Base-by-base conservation (phyloP, 2,113 vertebrate genomes). In the Gymnobelideus leadbeateri region DNA sequence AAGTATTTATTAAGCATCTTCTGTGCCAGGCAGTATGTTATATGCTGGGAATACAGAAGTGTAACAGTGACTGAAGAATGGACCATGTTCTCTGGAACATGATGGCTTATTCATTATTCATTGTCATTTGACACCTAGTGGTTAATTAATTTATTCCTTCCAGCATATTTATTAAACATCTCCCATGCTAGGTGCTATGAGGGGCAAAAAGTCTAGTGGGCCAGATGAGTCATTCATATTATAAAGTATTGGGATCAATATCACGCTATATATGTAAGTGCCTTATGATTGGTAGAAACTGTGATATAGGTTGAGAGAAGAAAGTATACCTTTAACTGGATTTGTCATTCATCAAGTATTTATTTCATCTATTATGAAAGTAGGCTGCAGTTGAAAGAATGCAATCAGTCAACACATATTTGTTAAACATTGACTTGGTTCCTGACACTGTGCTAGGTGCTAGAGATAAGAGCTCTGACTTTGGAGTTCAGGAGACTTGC, bases 361-460 rank as follows among this genome's bases (percentile, higher is more conserved):
- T 77, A 77, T 77, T 77, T 77, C 61, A n/a, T 77, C 37, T 77
- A 19, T 37, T 16, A 1, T 19, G 61, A 77, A 77, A 77, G 14
- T 77, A n/a, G 61, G 6, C 10, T 77, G 31, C 37, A n/a, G 14
- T 19, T n/a, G 37, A 77, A 31, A 68, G 14, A 37, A 77, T 19
- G 14, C 5, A 77, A 21, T n/a, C 57, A 94, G 8, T 37, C 61
- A 94, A 11, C 49, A 94, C 52, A 94, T 89, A 94, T 94, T 77
- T 95, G 84, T 12, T 28, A 8, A 91, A 8, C 19, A 94, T 84
- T 51, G 89, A 21, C 0, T 31, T 94, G 37, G 31, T 68, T 37
- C 61, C 31, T 37, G 37, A 68, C 12, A 37, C 12, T 19, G 57
- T 31, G 12, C 31, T 68, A 68, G 31, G 14, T 68, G 61, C 16